phyloP scores from a whole-genome alignment of 23 tunicate genomes.

The Ascidia mentula region DNA sequence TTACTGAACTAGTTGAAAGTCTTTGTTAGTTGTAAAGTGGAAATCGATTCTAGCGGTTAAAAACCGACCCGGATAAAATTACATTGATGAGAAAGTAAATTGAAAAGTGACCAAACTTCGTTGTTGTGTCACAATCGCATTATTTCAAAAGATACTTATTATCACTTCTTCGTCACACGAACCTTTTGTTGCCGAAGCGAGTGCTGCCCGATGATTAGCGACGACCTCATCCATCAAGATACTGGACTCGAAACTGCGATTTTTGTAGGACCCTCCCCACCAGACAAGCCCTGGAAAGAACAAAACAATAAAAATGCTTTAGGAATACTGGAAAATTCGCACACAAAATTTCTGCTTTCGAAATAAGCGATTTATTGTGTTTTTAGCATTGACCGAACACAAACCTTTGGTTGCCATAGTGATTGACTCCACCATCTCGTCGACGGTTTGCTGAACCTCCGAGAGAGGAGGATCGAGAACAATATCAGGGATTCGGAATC shows the following conservation, averaged over 20 bases:
- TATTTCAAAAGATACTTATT: too few relatives aligned
- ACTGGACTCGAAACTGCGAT: constrained; percentile 50
- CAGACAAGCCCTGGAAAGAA: constrained; percentile 44
- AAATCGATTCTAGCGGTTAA: too few relatives aligned
- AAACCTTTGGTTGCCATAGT: constrained; percentile 56
- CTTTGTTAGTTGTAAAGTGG: too few relatives aligned
- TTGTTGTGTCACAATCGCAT: too few relatives aligned
- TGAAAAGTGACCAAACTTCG: too few relatives aligned
- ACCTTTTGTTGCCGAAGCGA: constrained; percentile 72
- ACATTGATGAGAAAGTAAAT: too few relatives aligned
- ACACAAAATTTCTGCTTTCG: not conserved
- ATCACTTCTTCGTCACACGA: not conserved
- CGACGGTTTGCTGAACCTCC: constrained; percentile 67
- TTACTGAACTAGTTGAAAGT: too few relatives aligned
- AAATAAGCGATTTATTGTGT: not conserved
- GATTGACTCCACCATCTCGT: constrained; percentile 71
- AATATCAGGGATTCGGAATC: constrained; percentile 86
- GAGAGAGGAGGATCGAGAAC: constrained; percentile 84
- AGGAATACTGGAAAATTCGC: not conserved
- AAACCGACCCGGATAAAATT: too few relatives aligned
- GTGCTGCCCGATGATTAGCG: constrained; percentile 33
- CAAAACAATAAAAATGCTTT: too few relatives aligned
- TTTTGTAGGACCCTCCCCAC: constrained; percentile 83
- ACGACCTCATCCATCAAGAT: constrained; percentile 75
- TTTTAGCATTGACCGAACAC: not conserved